Evolutionary conservation across 2,888 invertebrate species (phyloP).

Genomic region (Ornithoptera priamus): DNA sequence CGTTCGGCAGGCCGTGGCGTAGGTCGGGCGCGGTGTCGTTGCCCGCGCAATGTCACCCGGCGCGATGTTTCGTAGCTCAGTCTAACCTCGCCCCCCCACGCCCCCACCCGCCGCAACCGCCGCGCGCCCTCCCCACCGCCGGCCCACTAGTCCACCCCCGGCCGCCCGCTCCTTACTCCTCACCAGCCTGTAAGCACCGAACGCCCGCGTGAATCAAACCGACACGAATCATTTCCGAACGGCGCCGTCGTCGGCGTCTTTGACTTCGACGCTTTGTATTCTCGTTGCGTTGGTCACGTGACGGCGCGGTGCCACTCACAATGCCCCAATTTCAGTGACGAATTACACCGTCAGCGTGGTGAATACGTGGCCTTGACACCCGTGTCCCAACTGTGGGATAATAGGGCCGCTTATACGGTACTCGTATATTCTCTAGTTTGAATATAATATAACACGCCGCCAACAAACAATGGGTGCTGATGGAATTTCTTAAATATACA

Average conservation of each 20-base stretch:
- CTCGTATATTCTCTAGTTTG: too few relatives aligned
- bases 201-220: slow-evolving; percentile 45
- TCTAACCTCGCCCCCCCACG: slow-evolving; percentile 36
- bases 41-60: slow-evolving; percentile 77
- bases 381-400: too few relatives aligned
- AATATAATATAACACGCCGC: too few relatives aligned
- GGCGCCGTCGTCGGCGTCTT: slow-evolving; percentile 45
- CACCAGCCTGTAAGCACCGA: slow-evolving; percentile 1
- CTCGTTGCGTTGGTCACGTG: neutral
- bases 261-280: slow-evolving; percentile 28
- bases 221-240: slow-evolving; percentile 63
- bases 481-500: too few relatives aligned
- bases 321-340: slow-evolving; percentile 5
- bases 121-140: too few relatives aligned
- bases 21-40: slow-evolving; percentile 74
- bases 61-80: slow-evolving; percentile 51
- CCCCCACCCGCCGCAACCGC: slow-evolving; percentile 33
- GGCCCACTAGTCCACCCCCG: too few relatives aligned
- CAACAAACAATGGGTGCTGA: too few relatives aligned
- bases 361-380: too few relatives aligned
- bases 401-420: too few relatives aligned
- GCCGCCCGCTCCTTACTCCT: too few relatives aligned
- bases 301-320: neutral
- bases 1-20: slow-evolving; percentile 53
- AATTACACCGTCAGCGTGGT: too few relatives aligned